Base-by-base conservation (phyloP, 2,797 vertebrate species). In the Mus minutoides region DNA sequence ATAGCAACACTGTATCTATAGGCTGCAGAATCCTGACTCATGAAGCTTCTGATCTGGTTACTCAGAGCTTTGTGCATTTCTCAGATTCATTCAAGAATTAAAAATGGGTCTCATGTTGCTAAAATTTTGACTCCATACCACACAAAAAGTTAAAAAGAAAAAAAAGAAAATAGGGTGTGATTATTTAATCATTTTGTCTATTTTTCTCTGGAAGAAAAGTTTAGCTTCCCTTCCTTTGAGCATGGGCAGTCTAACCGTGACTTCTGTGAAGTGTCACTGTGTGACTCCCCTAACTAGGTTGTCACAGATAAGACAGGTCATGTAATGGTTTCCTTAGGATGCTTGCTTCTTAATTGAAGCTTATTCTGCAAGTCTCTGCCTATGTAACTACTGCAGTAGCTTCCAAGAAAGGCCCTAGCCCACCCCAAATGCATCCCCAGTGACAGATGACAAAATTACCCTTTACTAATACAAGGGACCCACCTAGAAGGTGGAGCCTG, bases 21-120 rank as follows among this genome's bases (percentile, higher is more conserved):
- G 16, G 17, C 52, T 52, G 11, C 37, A 52, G 89, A 73, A 75
- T 49, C 14, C 10, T 29, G 62, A 89, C 40, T 73, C 26, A 17
- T 2, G 24, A 43, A 86, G 40, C 21, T 54, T 12, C 34, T 64
- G 43, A 71, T 8, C 9, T 80, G 43, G 34, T 73, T 75, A 17
- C 16, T 19, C 3, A 22, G 37, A 29, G 3, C 76, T 83, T 79
- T 62, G 22, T 24, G 6, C 0, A 69, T 58, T 22, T 31, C 9
- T 88, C 3, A 43, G 40, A 94, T 78, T 85, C 34, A 88, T 78
- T 77, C 43, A 58, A 88, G 78, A 85, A 54, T 58, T 89, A 77
- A 46, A 31, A 76, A 67, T 64, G 24, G 31, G 26, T 10, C 29
- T 91, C 9, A 43, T 9, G 22, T 40, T 89, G 88, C 17, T 73